phyloP scores from a whole-genome alignment of 1,140 invertebrate species.

The Dendroctonus valens region DNA sequence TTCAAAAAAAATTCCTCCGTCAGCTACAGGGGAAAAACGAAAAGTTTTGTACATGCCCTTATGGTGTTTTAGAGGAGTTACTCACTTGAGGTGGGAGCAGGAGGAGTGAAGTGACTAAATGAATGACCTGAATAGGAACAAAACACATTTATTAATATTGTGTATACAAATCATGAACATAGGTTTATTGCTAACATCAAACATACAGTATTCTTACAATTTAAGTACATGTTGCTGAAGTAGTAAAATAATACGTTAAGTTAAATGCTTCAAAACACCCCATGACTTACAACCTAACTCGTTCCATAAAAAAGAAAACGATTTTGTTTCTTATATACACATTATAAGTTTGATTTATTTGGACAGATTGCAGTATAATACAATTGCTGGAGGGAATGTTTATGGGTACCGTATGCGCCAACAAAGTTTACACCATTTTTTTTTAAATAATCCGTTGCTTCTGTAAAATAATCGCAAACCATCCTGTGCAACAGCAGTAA shows the following conservation, averaged over 20 bases:
- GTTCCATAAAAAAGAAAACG: slow-evolving; percentile 47
- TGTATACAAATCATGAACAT: slow-evolving; percentile 51
- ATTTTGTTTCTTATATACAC: slow-evolving; percentile 39
- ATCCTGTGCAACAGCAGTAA: not conserved
- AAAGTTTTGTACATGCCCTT: too few relatives aligned
- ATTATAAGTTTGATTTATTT: slow-evolving; percentile 51
- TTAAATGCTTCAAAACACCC: slow-evolving; percentile 44
- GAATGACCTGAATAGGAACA: slow-evolving; percentile 37
- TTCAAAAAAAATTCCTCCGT: too few relatives aligned
- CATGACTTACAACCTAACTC: slow-evolving; percentile 39
- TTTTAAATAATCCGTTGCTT: too few relatives aligned
- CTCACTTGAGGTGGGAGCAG: too few relatives aligned
- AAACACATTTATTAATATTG: slow-evolving; percentile 49
- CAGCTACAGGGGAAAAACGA: too few relatives aligned
- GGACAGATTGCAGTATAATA: slow-evolving; percentile 52
- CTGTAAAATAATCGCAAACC: too few relatives aligned
- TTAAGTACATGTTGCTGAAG: slow-evolving; percentile 50
- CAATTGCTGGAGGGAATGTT: slow-evolving; percentile 52
- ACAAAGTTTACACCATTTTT: not conserved
- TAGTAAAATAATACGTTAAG: slow-evolving; percentile 51
- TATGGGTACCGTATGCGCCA: slow-evolving; percentile 25
- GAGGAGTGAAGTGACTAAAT: too few relatives aligned
- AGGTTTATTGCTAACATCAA: slow-evolving; percentile 52
- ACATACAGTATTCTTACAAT: slow-evolving; percentile 51
- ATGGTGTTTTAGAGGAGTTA: too few relatives aligned